These are phyloP conservation scores for Campoplex capitator DNA, from an alignment of 2,888 invertebrate species.

Conservation along the genomic window DNA sequence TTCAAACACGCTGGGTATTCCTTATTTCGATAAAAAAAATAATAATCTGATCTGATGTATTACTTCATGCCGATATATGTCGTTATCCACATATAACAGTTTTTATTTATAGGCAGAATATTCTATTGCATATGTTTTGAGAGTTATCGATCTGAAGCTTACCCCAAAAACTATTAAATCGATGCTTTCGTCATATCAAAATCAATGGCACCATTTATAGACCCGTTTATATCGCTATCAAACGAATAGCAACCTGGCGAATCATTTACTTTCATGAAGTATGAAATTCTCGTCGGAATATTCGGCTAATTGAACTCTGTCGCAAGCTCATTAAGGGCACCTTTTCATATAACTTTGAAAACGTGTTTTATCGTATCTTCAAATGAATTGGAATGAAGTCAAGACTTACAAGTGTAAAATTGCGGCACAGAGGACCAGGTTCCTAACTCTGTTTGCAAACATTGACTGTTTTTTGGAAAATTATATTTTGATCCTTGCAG, in stretches of 20 bases:
- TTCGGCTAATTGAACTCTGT: background rate
- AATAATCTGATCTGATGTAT: background rate
- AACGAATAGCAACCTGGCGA: background rate
- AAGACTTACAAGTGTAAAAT: background rate
- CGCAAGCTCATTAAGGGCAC: background rate
- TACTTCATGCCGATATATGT: background rate
- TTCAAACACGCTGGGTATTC: background rate
- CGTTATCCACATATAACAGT: background rate
- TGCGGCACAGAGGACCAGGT: background rate
- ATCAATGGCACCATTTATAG: background rate
- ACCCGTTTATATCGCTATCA: background rate
- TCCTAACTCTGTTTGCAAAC: too few relatives aligned
- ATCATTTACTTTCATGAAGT: background rate
- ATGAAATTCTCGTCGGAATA: background rate
- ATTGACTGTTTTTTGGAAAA: too few relatives aligned
- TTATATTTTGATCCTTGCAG: too few relatives aligned
- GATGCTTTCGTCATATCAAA: background rate
- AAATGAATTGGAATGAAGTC: background rate
- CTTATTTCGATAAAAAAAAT: background rate
- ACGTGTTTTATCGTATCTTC: background rate
- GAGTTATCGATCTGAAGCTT: background rate
- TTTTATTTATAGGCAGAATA: background rate
- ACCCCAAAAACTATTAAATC: background rate
- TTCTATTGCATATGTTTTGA: too few relatives aligned
- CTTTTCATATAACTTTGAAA: background rate